Base-by-base conservation (phyloP, 2,888 invertebrate species). In the Pterostichus niger region DNA sequence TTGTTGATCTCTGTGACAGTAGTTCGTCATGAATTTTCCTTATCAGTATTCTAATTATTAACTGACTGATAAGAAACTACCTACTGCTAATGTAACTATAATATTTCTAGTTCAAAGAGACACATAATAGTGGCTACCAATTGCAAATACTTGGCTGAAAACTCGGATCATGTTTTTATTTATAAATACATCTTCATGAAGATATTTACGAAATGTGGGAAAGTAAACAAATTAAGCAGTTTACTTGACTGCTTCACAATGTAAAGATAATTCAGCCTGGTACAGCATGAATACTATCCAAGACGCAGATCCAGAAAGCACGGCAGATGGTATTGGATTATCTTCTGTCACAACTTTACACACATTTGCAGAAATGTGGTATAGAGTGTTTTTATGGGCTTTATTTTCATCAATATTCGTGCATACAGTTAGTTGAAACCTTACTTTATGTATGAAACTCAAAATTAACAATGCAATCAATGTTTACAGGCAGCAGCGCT, bases 351-450 rank as follows among this genome's bases (percentile, higher is more conserved):
- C 89, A 85, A 87, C 93, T 83, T 91, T 95, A 86, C 93, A 93
- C 89, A 94, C 94, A 84, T 94, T 96, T 92, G 91, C 94, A 91
- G 97, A 98, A 91, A 98, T 98, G 96, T 98, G 98, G 98, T 98
- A 98, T 90, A 96, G 97, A 89, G 95, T 98, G 89, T 98, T 98
- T 91, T 92, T 98, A 87, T 98, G 98, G 98, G 97, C 97, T 84
- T 92, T 98, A 88, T 96, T 97, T 89, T 98, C 98, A 11, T 98
- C 98, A 76, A 93, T 98, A 88, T 94, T 98, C 89, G 96, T 98
- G 86, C 98, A 98, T 90, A 95, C 94, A 78, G 90, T 90, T 87
- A 87, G 83, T 84, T 79, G 9, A n/a, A 59, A 52, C 17, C 11
- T 15, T 56, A 17, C 17, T 77, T 56, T 31, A 76, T 54, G 11